Percentiles rank a stretch among this genome's conserved stretches.
Conservation (phyloP, 2,113 vertebrate species). For the Aphelocoma coerulescens region DNA sequence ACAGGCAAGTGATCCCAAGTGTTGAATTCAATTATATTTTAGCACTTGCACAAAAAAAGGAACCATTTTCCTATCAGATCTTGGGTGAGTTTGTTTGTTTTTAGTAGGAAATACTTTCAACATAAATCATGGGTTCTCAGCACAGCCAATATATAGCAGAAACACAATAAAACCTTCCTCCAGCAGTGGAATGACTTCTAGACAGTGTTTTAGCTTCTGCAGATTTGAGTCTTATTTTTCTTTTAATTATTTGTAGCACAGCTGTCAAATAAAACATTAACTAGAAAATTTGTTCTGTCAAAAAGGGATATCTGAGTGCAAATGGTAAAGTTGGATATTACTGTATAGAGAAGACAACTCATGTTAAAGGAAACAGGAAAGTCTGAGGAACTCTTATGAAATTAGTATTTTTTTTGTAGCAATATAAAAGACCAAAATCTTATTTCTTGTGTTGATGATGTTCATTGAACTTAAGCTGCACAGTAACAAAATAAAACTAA, state of each 20-base stretch:
- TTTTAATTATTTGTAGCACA: slow-evolving; percentile 70
- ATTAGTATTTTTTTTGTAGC: slow-evolving; percentile 40
- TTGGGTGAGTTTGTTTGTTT: slow-evolving; percentile 20
- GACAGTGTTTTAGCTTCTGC: slow-evolving; percentile 61
- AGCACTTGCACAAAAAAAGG: slow-evolving; percentile 10
- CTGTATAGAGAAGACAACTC: slow-evolving; percentile 22
- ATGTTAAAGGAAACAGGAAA: slow-evolving; percentile 45
- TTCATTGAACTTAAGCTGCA: neutral
- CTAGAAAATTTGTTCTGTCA: slow-evolving; percentile 71
- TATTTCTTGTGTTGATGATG: slow-evolving; percentile 50
- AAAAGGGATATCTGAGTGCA: slow-evolving; percentile 56
- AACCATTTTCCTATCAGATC: slow-evolving; percentile 49
- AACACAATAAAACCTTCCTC: slow-evolving; percentile 69
- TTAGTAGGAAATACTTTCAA: slow-evolving; percentile 63
- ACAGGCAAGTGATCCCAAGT: slow-evolving; percentile 44
- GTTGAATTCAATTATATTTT: slow-evolving; percentile 67
- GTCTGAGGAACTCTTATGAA: slow-evolving; percentile 29
- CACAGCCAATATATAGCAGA: slow-evolving; percentile 52
- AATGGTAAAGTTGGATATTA: slow-evolving; percentile 47
- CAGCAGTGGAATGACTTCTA: slow-evolving; percentile 66
- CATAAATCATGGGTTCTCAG: slow-evolving; percentile 66
- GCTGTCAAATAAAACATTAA: slow-evolving; percentile 76
- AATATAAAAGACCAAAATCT: slow-evolving; percentile 20
- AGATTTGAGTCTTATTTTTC: slow-evolving; percentile 58
- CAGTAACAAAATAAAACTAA: neutral